Base-by-base conservation (phyloP, 1,140 invertebrate genomes). In the Drosophila navojoa region DNA sequence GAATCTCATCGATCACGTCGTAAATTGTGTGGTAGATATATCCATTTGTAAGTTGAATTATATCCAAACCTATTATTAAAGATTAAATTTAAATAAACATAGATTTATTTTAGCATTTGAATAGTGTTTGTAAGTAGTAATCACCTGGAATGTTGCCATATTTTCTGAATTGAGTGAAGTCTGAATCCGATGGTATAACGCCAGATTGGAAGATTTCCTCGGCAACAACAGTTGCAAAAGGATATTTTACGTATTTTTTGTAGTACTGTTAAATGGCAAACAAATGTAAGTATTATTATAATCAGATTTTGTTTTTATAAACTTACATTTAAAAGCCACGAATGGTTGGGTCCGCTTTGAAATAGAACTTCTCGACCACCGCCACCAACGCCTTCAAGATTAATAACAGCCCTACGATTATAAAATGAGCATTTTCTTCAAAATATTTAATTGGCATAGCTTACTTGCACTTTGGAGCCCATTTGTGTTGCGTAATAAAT, bases 371-470 rank as follows among this genome's bases (percentile, higher is more conserved):
- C 98, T 77, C 97, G 94, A n/a, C 98, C 98, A 40, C 98, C 98
- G 67, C 96, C 96, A 11, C 98, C 98, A 90, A 97, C 98, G 97
- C 97, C 93, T 99, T 99, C 98, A 64, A 99, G 92, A 93, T 99
- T 99, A 54, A 99, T 95, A 92, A 99, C 97, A 3, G 96, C 96
- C 87, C 95, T 94, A 13, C 5, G 5, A 11, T 45, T 87, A 97
- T 32, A 5, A 22, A 19, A 47, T 16, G 13, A 4, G 19, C 5
- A 42, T 58, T 15, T 13, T 10, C 96, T 60, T 96, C 92, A 81
- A 5, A n/a, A 25, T 4, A 45, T 6, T 25, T 16, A 1, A 9
- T 4, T n/a, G 3, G 19, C 5, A 5, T 7, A 1, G 71, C 70
- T 81, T 75, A 91, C 90, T 79, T 86, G 91, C 94, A 94, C 86